Conservation (phyloP, 2,113 vertebrate species). For the Seriola dumerili region DNA sequence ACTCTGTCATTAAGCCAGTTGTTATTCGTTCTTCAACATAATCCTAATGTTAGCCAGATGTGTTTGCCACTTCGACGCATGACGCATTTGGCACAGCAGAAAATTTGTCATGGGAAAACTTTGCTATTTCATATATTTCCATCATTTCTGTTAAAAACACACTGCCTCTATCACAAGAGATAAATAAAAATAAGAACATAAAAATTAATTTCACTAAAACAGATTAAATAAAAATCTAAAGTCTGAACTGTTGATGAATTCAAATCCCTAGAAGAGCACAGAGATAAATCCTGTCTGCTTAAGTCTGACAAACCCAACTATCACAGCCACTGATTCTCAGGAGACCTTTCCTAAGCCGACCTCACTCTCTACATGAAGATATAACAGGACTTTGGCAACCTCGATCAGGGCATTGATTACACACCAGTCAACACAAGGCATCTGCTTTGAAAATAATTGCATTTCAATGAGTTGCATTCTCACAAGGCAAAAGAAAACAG, state of each 20-base stretch:
- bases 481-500: background rate
- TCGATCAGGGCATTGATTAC: constrained; percentile 17
- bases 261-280: background rate
- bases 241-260: constrained; percentile 18
- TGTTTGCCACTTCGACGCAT: background rate
- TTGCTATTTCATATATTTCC: background rate
- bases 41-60: background rate
- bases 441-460: background rate
- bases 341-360: background rate
- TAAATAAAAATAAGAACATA: background rate
- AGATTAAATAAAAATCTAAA: background rate
- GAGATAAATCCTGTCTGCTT: constrained; percentile 5
- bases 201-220: background rate
- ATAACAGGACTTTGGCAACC: background rate
- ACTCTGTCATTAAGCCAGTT: background rate
- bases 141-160: background rate
- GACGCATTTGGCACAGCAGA: background rate
- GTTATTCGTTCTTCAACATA: background rate
- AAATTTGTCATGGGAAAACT: background rate
- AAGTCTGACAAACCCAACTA: constrained; percentile 13
- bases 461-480: constrained; percentile 13
- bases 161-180: background rate
- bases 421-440: background rate
- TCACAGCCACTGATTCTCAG: constrained; percentile 17
- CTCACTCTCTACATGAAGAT: constrained; percentile 5